phyloP scores from a whole-genome alignment of 2,113 vertebrate species.

The Montifringilla adamsi region DNA sequence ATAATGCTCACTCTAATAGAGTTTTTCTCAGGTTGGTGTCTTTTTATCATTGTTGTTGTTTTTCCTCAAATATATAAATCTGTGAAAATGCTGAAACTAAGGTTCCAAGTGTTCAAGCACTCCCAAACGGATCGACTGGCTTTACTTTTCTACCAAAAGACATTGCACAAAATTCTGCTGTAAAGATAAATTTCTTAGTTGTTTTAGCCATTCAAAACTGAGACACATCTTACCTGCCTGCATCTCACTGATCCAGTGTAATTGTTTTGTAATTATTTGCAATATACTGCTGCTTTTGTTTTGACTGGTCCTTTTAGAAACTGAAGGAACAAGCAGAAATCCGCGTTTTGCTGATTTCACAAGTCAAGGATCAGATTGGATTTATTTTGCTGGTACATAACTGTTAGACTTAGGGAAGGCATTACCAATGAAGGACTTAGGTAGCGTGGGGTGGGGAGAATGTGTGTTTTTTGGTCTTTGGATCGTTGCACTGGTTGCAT shows the following conservation, averaged over 20 bases:
- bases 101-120: slow-evolving; percentile 53
- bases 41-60: slow-evolving; percentile 63
- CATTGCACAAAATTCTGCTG: slow-evolving; percentile 65
- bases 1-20: slow-evolving; percentile 74
- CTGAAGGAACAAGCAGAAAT: slow-evolving; percentile 5
- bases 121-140: slow-evolving; percentile 57
- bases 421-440: slow-evolving; percentile 67
- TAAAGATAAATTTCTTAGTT: slow-evolving; percentile 44
- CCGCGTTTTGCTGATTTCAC: slow-evolving; percentile 45
- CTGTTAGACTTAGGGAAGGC: slow-evolving; percentile 64
- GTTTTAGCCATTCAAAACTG: slow-evolving; percentile 59
- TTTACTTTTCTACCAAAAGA: slow-evolving; percentile 67
- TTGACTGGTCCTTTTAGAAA: slow-evolving; percentile 62
- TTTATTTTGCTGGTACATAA: slow-evolving; percentile 73
- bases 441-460: not conserved
- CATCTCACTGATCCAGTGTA: slow-evolving; percentile 72
- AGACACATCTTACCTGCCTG: slow-evolving; percentile 62
- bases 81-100: slow-evolving; percentile 68
- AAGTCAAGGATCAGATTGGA: slow-evolving; percentile 57
- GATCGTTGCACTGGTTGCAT: slow-evolving; percentile 64
- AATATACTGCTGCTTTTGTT: slow-evolving; percentile 76
- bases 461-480: not conserved
- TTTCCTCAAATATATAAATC: slow-evolving; percentile 44
- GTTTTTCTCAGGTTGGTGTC: slow-evolving; percentile 81
- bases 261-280: slow-evolving; percentile 67